Conservation (phyloP, 2,888 invertebrate genomes). For the Aspidapion aeneum region DNA sequence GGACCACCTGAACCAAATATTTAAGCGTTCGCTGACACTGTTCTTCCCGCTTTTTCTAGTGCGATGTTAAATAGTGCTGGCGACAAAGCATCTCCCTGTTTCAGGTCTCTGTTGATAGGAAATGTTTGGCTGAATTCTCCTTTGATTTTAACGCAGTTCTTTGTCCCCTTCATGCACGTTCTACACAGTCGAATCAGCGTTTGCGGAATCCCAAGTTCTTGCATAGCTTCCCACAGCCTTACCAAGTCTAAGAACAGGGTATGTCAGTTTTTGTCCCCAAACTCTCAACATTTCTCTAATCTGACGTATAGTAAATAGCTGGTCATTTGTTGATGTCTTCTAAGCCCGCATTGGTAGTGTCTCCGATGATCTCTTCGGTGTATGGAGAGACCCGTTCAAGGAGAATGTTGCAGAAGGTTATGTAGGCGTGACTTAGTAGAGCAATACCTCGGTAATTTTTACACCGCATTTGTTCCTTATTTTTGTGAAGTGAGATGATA, state of each 20-base stretch:
- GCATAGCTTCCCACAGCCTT: constrained; percentile 17
- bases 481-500: constrained; percentile 11
- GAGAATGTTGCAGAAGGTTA: background rate
- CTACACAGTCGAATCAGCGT: constrained; percentile 14
- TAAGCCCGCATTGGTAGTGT: background rate
- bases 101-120: too few relatives aligned
- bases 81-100: too few relatives aligned
- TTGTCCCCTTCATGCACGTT: constrained; percentile 9
- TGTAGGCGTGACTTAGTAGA: constrained; percentile 5
- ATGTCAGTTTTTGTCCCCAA: constrained; percentile 12
- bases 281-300: constrained; percentile 22
- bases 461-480: background rate
- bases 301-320: too few relatives aligned
- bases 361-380: background rate
- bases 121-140: too few relatives aligned
- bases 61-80: too few relatives aligned
- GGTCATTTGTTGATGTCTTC: constrained; percentile 6
- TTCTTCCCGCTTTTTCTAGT: background rate
- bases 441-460: too few relatives aligned
- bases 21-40: background rate
- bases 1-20: too few relatives aligned
- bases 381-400: too few relatives aligned
- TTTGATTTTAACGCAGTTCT: constrained; percentile 6
- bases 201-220: too few relatives aligned
- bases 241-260: constrained; percentile 21